Evolutionary conservation across 2,888 invertebrate species (phyloP).

Genomic region (Macrosoma leucophasiata): DNA sequence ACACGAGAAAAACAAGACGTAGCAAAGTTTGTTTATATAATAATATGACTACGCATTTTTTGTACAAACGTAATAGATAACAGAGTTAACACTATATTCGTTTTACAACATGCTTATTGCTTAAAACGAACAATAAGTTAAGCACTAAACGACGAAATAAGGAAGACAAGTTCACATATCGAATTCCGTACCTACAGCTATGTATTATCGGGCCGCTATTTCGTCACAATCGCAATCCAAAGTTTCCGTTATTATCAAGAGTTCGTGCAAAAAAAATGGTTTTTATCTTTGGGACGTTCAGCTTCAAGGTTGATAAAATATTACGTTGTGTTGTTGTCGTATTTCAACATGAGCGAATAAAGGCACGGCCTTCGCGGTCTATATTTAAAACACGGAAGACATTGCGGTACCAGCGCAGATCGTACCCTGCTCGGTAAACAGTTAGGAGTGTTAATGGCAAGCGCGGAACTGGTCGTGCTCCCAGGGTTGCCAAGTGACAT

Average conservation of each 20-base stretch:
- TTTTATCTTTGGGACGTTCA: slow-evolving; percentile 29
- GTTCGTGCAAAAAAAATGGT: slow-evolving; percentile 21
- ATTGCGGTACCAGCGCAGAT: slow-evolving; percentile 52
- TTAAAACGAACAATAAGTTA: too few relatives aligned
- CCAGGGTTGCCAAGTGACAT: too few relatives aligned
- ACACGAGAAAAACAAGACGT: too few relatives aligned
- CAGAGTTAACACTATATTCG: too few relatives aligned
- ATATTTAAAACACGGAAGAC: slow-evolving; percentile 73
- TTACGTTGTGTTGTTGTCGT: slow-evolving; percentile 32
- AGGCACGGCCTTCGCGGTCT: slow-evolving; percentile 64
- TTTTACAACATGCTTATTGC: too few relatives aligned
- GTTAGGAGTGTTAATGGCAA: slow-evolving; percentile 52
- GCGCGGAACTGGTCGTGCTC: slow-evolving; percentile 34
- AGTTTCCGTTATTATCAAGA: slow-evolving; percentile 25
- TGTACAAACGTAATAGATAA: too few relatives aligned
- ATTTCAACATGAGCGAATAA: slow-evolving; percentile 46
- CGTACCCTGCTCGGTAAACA: slow-evolving; percentile 51
- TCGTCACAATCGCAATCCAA: slow-evolving; percentile 4
- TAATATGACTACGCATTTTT: too few relatives aligned
- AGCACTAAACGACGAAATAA: too few relatives aligned
- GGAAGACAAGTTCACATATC: too few relatives aligned
- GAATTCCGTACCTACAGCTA: too few relatives aligned
- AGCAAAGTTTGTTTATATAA: too few relatives aligned
- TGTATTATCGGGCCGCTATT: too few relatives aligned
- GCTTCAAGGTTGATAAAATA: slow-evolving; percentile 48